phyloP scores from a whole-genome alignment of 2,888 invertebrate genomes.

The Colostygia pectinataria region DNA sequence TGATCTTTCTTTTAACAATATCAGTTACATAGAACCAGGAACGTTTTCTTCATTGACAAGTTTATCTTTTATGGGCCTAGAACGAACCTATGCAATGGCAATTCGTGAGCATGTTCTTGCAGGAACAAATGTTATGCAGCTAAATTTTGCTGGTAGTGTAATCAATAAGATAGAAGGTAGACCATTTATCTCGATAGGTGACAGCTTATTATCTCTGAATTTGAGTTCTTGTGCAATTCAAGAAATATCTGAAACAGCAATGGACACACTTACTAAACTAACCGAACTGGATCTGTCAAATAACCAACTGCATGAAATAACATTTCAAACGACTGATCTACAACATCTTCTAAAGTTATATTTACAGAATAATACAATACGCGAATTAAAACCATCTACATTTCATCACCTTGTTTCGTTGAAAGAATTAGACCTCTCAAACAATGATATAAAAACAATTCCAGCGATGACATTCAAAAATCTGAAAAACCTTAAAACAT shows the following conservation, averaged over 20 bases:
- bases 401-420: constrained; percentile 9
- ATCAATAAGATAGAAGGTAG: constrained; percentile 7
- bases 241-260: constrained; percentile 11
- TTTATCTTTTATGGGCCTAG: constrained; percentile 1
- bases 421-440: constrained; percentile 14
- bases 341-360: constrained; percentile 8
- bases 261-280: constrained; percentile 6
- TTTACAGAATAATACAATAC: constrained; percentile 8
- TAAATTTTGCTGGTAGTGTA: constrained; percentile 15
- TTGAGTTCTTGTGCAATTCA: constrained; percentile 8
- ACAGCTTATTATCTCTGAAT: constrained; percentile 3
- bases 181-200: constrained; percentile 7
- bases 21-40: constrained; percentile 11
- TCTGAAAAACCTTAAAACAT: constrained; percentile 2
- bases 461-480: constrained; percentile 13
- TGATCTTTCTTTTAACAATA: constrained; percentile 13
- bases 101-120: constrained; percentile 1
- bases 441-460: constrained; percentile 8
- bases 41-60: constrained; percentile 8
- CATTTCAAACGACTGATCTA: constrained; percentile 6
- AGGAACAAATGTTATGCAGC: background rate
- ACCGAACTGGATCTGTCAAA: constrained; percentile 12
- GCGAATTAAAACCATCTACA: constrained; percentile 3
- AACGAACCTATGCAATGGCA: background rate
- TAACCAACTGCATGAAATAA: constrained; percentile 10